Base-by-base conservation (phyloP, 2,113 vertebrate genomes). In the Callipepla squamata region DNA sequence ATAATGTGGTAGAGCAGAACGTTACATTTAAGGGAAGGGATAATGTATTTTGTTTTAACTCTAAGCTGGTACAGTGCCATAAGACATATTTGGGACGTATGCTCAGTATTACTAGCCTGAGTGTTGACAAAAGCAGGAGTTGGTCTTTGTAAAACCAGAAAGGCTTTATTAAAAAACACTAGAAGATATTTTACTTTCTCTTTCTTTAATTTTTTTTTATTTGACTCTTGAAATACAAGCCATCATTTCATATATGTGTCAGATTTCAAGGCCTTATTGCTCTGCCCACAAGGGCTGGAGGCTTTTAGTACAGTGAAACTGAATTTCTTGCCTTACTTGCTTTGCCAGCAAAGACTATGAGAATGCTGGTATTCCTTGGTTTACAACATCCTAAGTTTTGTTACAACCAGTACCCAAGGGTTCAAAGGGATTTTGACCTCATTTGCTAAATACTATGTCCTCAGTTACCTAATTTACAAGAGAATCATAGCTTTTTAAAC, bases 1-100 rank as follows among this genome's bases (percentile, higher is more conserved):
- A 83, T 91, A 82, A 67, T 51, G 45, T 40, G 75, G 34, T 59
- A 81, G 22, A 92, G 70, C 70, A 92, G 58, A 79, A 96, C 36
- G 38, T 89, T 85, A 83, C 74, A 58, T 81, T 93, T 81, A 81
- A 72, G 40, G 65, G 40, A 78, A 86, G 2, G 30, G 69, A 45
- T 65, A 89, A 89, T 68, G 32, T 34, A 62, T 89, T 92, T 73
- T 34, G 47, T 30, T 79, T 91, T 72, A 89, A 79, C 26, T 81
- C 36, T 36, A 58, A 76, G 73, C 12, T 82, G 91, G 44, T 48
- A 59, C n/a, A 66, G 34, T 69, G 83, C 88, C 90, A 94, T 42
- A 78, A 62, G 5, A 78, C 66, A 79, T 78, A 80, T 65, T 86
- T 89, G 69, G 62, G 40, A 92, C 22, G 80, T 55, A 44, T 9